A percentile compares a stretch with the other conserved stretches of the same genome.
These are phyloP conservation scores for Apodemia hepburni DNA, from an alignment of 2,888 invertebrate genomes.

Conservation along the genomic window DNA sequence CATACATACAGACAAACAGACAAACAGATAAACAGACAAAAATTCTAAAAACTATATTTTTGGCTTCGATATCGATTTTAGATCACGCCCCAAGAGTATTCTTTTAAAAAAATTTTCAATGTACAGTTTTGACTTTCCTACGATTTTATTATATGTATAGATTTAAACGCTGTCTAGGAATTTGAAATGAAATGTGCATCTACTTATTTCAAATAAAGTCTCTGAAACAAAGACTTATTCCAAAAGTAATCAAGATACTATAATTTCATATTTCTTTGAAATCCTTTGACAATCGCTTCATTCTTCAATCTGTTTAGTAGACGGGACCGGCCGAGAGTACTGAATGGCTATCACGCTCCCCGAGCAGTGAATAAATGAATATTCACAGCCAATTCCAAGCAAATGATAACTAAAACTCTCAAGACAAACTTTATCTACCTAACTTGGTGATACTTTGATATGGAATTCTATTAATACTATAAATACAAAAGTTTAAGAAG, in stretches of 20 bases:
- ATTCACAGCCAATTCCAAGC: conserved; percentile 9
- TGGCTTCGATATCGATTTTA: too few relatives aligned
- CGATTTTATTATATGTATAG: too few relatives aligned
- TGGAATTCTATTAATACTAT: not conserved
- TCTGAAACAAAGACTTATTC: not conserved
- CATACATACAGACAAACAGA: too few relatives aligned
- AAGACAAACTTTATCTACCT: not conserved
- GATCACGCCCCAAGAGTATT: too few relatives aligned
- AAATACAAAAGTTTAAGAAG: not conserved
- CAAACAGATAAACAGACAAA: too few relatives aligned
- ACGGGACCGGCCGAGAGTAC: not conserved
- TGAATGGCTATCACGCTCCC: not conserved
- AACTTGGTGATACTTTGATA: not conserved
- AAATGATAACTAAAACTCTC: not conserved
- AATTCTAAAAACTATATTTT: too few relatives aligned
- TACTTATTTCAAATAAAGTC: not conserved
- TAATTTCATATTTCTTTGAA: conserved; percentile 2
- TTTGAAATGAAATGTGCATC: too few relatives aligned
- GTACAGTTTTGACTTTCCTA: too few relatives aligned
- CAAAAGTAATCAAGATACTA: conserved; percentile 7
- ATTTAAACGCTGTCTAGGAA: too few relatives aligned
- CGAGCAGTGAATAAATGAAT: conserved; percentile 7
- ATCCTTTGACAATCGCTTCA: conserved; percentile 11
- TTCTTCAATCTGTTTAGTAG: conserved; percentile 7
- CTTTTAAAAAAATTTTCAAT: too few relatives aligned